These are phyloP conservation scores for Paragorgia papillata DNA, from an alignment of 92 coral and sea anemone species.

Conservation along the genomic window DNA sequence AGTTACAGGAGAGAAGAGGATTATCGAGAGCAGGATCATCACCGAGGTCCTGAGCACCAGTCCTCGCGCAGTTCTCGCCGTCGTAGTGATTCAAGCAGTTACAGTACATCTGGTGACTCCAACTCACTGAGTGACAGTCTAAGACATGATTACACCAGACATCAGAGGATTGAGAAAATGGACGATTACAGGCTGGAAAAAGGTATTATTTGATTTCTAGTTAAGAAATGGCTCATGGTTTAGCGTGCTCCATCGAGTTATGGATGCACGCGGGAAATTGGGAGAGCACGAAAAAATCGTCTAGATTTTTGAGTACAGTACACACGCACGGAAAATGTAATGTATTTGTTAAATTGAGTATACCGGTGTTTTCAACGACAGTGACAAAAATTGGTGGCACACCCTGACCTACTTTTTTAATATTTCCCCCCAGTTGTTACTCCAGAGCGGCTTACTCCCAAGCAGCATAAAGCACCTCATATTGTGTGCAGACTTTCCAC, in stretches of 20 bases:
- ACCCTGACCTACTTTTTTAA: no score
- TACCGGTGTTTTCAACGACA: no score
- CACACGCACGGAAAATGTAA: no score
- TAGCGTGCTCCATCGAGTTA: no score
- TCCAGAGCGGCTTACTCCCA: slow-evolving; percentile 32
- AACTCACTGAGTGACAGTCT: slow-evolving; percentile 26
- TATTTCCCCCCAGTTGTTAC: neutral
- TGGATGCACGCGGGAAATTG: no score
- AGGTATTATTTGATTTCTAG: no score
- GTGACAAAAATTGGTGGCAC: no score
- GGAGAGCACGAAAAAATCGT: no score
- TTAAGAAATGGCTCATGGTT: no score
- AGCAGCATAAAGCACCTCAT: slow-evolving; percentile 31
- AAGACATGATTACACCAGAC: neutral
- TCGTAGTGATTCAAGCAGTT: slow-evolving; percentile 2
- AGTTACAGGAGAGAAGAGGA: neutral
- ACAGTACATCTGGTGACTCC: slow-evolving; percentile 7
- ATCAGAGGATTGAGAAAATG: neutral
- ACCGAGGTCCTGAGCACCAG: neutral
- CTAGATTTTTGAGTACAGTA: no score
- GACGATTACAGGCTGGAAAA: neutral
- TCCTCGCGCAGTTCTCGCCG: slow-evolving; percentile 26
- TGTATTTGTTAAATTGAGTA: no score
- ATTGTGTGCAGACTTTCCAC: neutral
- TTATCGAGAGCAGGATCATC: neutral